Conservation (phyloP, 2,888 invertebrate genomes). For the Orthosia gracilis region DNA sequence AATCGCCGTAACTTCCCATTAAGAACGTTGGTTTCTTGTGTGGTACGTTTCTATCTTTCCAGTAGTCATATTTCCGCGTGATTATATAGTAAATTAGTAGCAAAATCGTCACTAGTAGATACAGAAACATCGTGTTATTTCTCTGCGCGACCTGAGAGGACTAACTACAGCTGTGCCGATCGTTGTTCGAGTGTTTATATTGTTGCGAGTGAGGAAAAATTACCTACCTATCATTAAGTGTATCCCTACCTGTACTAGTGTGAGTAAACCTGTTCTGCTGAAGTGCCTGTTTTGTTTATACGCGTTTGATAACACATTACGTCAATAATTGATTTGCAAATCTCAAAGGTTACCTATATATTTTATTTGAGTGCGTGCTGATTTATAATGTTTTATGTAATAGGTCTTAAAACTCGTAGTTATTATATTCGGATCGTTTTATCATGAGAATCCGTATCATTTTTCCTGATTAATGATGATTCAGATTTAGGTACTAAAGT, state of each 20-base stretch:
- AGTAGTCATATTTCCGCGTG: conserved; percentile 64
- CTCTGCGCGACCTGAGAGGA: conserved; percentile 12
- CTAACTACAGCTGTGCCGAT: conserved; percentile 10
- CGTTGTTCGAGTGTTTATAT: background rate
- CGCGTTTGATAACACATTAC: background rate
- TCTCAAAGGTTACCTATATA: no score
- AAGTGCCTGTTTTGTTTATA: background rate
- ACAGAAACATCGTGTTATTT: conserved; percentile 41
- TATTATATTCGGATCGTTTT: no score
- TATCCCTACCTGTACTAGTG: background rate
- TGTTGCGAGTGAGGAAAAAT: background rate
- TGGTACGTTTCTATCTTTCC: conserved; percentile 69
- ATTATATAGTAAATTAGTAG: conserved; percentile 49
- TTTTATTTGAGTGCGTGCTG: no score
- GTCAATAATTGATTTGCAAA: background rate
- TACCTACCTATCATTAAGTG: background rate
- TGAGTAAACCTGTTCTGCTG: conserved; percentile 26
- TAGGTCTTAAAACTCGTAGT: no score
- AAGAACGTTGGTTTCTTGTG: conserved; percentile 63
- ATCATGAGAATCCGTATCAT: no score
- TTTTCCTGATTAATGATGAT: no score
- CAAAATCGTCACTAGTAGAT: conserved; percentile 21
- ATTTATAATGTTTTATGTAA: no score
- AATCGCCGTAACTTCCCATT: conserved; percentile 72
- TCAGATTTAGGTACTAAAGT: no score